Evolutionary conservation across 2,797 vertebrate species (phyloP), one percentile per base, ranked within the genome.

Genomic region (Oreortyx pictus): DNA sequence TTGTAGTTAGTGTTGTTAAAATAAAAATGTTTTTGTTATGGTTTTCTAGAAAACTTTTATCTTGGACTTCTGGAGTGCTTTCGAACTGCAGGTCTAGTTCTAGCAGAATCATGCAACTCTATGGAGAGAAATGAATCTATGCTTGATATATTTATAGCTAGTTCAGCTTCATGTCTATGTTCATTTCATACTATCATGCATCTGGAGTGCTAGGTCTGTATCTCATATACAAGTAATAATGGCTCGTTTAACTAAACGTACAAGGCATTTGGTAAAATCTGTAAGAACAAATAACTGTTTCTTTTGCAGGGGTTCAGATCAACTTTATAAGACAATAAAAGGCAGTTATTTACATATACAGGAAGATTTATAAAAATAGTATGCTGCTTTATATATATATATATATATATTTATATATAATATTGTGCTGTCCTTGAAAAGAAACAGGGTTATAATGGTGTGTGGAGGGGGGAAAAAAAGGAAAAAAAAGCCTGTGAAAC

Each of bases 391-490:
- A n/a, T n/a, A n/a, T n/a, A n/a, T n/a, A n/a, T n/a, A n/a, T n/a
- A n/a, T n/a, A n/a, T n/a, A n/a, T n/a, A n/a, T n/a, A n/a, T n/a
- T n/a, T n/a, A n/a, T n/a, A n/a, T n/a, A n/a, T n/a, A n/a, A 1
- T 66, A 18, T 82, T 65, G 56, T 56, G 22, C 15, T 27, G 15
- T 57, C 64, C 47, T 25, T 74, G n/a, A 9, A 9, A 35, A 59
- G 19, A 2, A 14, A 15, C 23, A 61, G 35, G 5, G 14, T 72
- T 68, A 7, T 18, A 23, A 4, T 23, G 8, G 8, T 22, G 2
- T 9, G 25, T 10, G 31, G 31, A 6, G 1, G 3, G 5, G 14
- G 6, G 19, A 13, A 13, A 17, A 12, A 7, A 8, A 2, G 0
- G 1, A 24, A 0, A 20, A 6, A 61, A 20, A 35, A n/a, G 5